Percentiles rank a stretch among this genome's conserved stretches.
Conservation (phyloP, 1,140 invertebrate genomes). For the Campoletis sonorensis region DNA sequence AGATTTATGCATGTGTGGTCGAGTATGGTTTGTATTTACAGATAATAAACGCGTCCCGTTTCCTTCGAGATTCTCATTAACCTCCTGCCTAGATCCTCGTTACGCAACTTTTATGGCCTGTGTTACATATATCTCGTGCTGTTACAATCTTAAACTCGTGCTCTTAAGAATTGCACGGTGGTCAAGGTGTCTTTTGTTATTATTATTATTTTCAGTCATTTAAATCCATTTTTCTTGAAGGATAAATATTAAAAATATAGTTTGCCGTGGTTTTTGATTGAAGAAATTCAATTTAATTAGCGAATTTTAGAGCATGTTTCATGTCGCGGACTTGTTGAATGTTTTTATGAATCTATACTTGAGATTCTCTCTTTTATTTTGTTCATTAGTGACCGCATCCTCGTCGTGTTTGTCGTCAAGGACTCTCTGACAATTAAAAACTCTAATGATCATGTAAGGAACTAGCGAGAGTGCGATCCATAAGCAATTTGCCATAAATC, state of each 20-base stretch:
- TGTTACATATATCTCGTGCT: background rate
- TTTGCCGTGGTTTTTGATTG: too few species aligned
- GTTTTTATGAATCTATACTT: background rate
- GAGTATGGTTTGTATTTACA: background rate
- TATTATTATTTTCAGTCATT: too few species aligned
- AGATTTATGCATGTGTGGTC: too few species aligned
- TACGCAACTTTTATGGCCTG: constrained; percentile 8
- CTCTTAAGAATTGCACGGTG: too few species aligned
- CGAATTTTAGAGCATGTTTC: too few species aligned
- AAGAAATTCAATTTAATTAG: too few species aligned
- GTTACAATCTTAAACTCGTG: background rate
- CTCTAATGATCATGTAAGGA: background rate
- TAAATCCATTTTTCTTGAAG: too few species aligned
- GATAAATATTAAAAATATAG: too few species aligned
- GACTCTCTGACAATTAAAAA: background rate
- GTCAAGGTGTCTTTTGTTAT: too few species aligned
- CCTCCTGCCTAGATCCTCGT: constrained; percentile 24
- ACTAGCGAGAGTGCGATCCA: background rate
- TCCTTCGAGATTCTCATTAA: constrained; percentile 17
- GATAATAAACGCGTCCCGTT: constrained; percentile 8
- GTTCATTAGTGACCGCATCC: background rate
- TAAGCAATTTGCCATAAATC: background rate
- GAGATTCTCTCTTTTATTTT: background rate
- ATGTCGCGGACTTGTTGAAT: too few species aligned
- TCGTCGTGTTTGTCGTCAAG: background rate